Percentiles rank a stretch among this genome's conserved stretches.
These are phyloP conservation scores for Notoglanidium macrostoma DNA, from an alignment of 2,797 vertebrate species.

Conservation along the genomic window DNA sequence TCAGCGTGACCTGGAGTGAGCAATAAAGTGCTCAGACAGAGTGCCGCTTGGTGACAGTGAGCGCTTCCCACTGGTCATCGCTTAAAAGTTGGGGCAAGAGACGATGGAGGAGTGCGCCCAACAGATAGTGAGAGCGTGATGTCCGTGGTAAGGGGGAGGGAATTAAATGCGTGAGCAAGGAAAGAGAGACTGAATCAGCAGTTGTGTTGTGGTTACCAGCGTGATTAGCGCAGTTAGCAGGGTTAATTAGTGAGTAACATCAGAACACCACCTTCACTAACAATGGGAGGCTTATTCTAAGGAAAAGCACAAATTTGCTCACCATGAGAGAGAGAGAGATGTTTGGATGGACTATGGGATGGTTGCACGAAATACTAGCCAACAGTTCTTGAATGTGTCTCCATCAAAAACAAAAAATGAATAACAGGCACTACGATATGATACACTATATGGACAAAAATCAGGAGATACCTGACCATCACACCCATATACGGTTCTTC, in stretches of 20 bases:
- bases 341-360: not conserved
- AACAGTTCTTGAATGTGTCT: not conserved
- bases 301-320: not conserved
- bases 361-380: not conserved
- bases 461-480: too few relatives aligned
- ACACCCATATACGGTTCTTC: not conserved
- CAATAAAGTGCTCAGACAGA: conserved; percentile 77
- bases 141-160: not conserved
- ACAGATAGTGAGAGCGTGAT: conserved; percentile 5
- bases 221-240: conserved; percentile 45
- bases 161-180: not conserved
- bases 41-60: conserved; percentile 61
- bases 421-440: not conserved
- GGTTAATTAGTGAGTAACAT: conserved; percentile 53
- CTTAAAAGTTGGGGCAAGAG: conserved; percentile 62
- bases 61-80: conserved; percentile 77
- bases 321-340: not conserved
- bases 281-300: conserved; percentile 17
- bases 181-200: conserved; percentile 5
- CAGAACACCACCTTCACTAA: conserved; percentile 39
- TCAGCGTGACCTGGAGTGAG: conserved; percentile 67
- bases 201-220: conserved; percentile 41
- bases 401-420: not conserved
- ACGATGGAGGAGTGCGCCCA: conserved; percentile 44
- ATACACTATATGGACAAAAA: not conserved